A percentile compares a stretch with the other conserved stretches of the same genome.
These are phyloP conservation scores for Papilio elwesi DNA, from an alignment of 2,888 invertebrate genomes.

Conservation along the genomic window DNA sequence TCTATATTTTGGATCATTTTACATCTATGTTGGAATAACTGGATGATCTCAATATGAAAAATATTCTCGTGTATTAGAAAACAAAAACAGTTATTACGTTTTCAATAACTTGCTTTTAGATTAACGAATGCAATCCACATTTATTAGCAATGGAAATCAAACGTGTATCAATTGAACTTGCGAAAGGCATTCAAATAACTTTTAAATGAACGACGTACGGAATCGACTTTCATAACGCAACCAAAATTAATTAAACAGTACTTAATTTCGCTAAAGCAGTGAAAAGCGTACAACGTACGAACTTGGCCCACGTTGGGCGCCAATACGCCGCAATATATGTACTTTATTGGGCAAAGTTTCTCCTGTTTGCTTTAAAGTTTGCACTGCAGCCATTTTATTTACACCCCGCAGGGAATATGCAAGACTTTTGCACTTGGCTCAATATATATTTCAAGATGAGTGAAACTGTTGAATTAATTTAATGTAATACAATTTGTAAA, in stretches of 20 bases:
- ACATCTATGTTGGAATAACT: no score
- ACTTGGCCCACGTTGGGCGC: slow-evolving; percentile 52
- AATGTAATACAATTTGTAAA: no score
- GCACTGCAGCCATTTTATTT: slow-evolving; percentile 61
- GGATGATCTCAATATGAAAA: no score
- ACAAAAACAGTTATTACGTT: background rate
- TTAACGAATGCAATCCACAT: background rate
- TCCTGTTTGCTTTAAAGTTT: slow-evolving; percentile 69
- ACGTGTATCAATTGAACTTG: background rate
- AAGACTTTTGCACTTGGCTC: slow-evolving; percentile 45
- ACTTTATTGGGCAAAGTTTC: slow-evolving; percentile 76
- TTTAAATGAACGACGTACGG: slow-evolving; percentile 61
- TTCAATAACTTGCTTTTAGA: background rate
- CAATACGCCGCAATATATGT: slow-evolving; percentile 71
- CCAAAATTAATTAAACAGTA: slow-evolving; percentile 73
- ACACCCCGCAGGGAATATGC: slow-evolving; percentile 49
- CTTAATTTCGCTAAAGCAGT: slow-evolving; percentile 60
- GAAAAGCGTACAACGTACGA: slow-evolving; percentile 51
- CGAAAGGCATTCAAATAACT: slow-evolving; percentile 7
- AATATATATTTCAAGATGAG: background rate
- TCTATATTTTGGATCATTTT: no score
- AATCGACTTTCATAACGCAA: slow-evolving; percentile 68
- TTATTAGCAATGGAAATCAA: background rate
- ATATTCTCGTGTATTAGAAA: background rate
- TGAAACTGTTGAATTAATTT: background rate